Percentiles rank a stretch among this genome's conserved stretches.
These are phyloP conservation scores for Ophthalmotilapia sp. DNA, from an alignment of 2,113 vertebrate genomes.

Conservation along the genomic window DNA sequence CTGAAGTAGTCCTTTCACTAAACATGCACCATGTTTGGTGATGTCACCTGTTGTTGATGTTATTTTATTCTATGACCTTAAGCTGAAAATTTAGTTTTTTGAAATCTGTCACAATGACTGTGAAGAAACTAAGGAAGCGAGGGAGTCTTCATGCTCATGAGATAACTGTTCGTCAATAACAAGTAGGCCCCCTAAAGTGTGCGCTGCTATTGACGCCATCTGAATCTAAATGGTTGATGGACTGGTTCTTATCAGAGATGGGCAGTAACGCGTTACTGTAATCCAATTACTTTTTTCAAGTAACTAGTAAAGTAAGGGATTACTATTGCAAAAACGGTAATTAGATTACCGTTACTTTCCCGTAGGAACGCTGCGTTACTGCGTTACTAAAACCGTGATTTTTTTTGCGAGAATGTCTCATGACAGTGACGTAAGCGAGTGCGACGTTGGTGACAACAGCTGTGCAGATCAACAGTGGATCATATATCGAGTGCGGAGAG, in stretches of 20 bases:
- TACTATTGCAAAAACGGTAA: fast-evolving
- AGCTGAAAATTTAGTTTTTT: background rate
- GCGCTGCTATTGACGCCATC: background rate
- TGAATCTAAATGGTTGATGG: background rate
- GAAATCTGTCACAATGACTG: background rate
- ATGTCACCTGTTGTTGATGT: fast-evolving
- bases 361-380: too few relatives aligned
- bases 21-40: background rate
- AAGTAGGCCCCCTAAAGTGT: background rate
- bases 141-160: background rate
- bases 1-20: background rate
- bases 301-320: too few relatives aligned
- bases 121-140: background rate
- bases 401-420: too few relatives aligned
- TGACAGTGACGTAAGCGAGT: too few relatives aligned
- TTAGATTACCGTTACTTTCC: too few relatives aligned
- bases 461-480: too few relatives aligned
- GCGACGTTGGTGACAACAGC: fast-evolving
- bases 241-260: background rate
- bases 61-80: background rate
- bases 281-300: too few relatives aligned
- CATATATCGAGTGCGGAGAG: fast-evolving
- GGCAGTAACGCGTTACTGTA: too few relatives aligned
- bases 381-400: too few relatives aligned
- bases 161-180: background rate